Evolutionary conservation across 2,888 invertebrate genomes (phyloP), one percentile per base, ranked within the genome.

Genomic region (Fragum whitleyi): DNA sequence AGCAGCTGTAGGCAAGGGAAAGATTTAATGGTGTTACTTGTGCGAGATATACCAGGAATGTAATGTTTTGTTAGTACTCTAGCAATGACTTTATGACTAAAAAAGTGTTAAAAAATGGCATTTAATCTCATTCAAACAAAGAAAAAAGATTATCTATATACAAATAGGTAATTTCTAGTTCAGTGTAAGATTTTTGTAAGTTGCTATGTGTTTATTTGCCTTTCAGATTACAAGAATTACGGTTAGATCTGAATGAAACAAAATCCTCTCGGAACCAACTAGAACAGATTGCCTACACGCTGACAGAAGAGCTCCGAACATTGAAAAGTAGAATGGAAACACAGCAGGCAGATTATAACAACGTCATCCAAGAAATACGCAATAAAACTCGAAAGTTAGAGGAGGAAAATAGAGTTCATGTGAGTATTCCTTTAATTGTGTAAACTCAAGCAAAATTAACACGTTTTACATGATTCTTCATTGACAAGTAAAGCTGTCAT

Each of bases 351-450:
- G 92, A 93, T 70, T 88, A 93, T 26, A 81, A 82, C 28, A 79
- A 88, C 21, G 86, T 91, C 29, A 77, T 91, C 19, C 82, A 83
- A n/a, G 94, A 94, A 42, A 86, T 94, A 47, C 90, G 90, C 69
- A 88, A 89, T 75, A 88, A 89, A 62, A 88, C 92, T 11, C 87
- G 91, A 28, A 89, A 90, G 75, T 85, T 94, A 29, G 94, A 94
- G 80, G 94, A 94, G 32, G 94, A 94, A 74, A 92, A 91, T 67
- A 88, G 91, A 77, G 76, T 89, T 36, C 91, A 91, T 87, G 93
- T 93, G 85, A 77, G 85, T 61, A 36, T 23, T 39, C 55, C 23
- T 16, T 29, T 2, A 72, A 21, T 39, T n/a, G 39, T 9, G 5
- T 21, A n/a, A 7, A 11, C 19, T 55, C 55, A n/a, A 21, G 55